Evolutionary conservation across 2,113 vertebrate genomes (phyloP), one percentile per base, ranked within the genome.

Genomic region (Falco punctatus): DNA sequence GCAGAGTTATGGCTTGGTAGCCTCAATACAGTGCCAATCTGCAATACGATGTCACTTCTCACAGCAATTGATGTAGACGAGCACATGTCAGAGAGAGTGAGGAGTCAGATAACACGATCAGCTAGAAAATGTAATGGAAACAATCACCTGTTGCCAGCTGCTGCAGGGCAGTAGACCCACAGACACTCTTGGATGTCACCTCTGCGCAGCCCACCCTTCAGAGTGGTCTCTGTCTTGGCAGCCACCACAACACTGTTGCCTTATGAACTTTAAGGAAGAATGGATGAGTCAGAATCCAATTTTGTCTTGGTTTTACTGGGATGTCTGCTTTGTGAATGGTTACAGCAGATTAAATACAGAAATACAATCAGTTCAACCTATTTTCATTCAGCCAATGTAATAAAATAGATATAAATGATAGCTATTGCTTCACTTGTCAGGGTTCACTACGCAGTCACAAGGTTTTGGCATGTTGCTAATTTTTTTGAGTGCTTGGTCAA

Each of bases 221-320:
- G 42, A 70, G 7, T 9, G 3, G 19, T 24, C 0, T 0, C 44
- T 46, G 10, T 30, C 49, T 40, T 2, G 1, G 44, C 64, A 65
- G 38, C 20, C 35, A 10, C 51, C 24, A 5, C 62, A 33, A 6
- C 44, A 3, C 33, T 2, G 2, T 19, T 54, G 33, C 38, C 48
- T 69, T 30, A 9, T 2, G 44, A 40, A 18, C 7, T 13, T 38
- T 6, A 11, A n/a, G 32, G 49, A 32, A 33, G 15, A 20, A 18
- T 19, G n/a, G 30, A 44, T 48, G 38, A 54, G 22, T 78, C n/a
- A 54, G 71, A 87, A 48, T 57, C 21, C 19, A 49, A 2, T 35
- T 86, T 27, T 28, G 18, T 32, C 42, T 38, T 57, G 23, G 6
- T 54, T 86, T 69, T 64, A 18, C 44, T n/a, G 10, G 8, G 11